A percentile compares a stretch with the other conserved stretches of the same genome.
Evolutionary conservation across 2,888 invertebrate species (phyloP).

Genomic region (Diachrysia chrysitis): DNA sequence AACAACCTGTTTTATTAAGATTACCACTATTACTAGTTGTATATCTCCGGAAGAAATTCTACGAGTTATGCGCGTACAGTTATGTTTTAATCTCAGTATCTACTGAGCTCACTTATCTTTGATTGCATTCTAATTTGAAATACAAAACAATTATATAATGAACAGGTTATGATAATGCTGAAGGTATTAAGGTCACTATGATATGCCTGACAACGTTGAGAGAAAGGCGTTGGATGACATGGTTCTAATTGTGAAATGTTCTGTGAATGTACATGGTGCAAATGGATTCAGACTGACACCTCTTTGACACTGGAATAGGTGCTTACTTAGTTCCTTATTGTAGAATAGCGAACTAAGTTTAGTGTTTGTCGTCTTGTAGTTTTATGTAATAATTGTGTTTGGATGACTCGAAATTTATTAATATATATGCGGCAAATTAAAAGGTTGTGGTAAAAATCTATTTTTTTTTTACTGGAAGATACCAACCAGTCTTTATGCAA

Average conservation of each 20-base stretch:
- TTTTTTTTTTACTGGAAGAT: too few species aligned
- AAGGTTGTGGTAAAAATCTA: too few species aligned
- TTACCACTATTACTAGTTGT: not conserved
- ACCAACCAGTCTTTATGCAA: not conserved
- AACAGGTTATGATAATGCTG: slow-evolving; percentile 57
- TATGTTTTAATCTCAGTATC: slow-evolving; percentile 50
- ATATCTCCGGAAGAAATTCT: slow-evolving; percentile 19
- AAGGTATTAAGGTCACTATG: slow-evolving; percentile 53
- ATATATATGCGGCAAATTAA: too few species aligned
- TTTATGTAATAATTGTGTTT: too few species aligned
- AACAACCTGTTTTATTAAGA: not conserved
- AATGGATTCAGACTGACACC: slow-evolving; percentile 24
- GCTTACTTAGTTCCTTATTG: not conserved
- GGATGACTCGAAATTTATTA: too few species aligned
- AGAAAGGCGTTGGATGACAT: slow-evolving; percentile 53
- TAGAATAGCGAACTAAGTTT: too few species aligned
- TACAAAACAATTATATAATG: slow-evolving; percentile 57
- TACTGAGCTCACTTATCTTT: slow-evolving; percentile 39
- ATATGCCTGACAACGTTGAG: slow-evolving; percentile 50
- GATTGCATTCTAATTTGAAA: slow-evolving; percentile 53
- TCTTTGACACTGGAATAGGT: slow-evolving; percentile 30
- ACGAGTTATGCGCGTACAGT: slow-evolving; percentile 42
- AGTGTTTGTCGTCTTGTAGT: too few species aligned
- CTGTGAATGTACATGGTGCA: slow-evolving; percentile 37
- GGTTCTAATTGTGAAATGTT: slow-evolving; percentile 56